These are phyloP conservation scores for Lucilia sericata DNA, from an alignment of 1,140 invertebrate genomes.

Conservation along the genomic window DNA sequence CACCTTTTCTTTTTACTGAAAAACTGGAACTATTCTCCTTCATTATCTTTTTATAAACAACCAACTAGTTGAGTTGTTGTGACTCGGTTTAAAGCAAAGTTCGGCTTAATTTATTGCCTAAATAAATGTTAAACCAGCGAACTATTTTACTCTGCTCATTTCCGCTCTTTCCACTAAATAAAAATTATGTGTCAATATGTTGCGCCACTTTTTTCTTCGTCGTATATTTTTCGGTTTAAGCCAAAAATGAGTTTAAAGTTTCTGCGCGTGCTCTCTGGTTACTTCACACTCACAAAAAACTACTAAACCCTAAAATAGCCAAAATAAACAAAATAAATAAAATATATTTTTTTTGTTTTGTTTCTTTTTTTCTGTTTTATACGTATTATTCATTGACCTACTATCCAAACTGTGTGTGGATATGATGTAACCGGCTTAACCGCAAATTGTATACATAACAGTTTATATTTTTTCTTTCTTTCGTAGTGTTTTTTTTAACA, in stretches of 20 bases:
- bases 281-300: conserved; percentile 9
- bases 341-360: neutral
- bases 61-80: neutral
- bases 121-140: neutral
- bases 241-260: neutral
- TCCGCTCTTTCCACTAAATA: neutral
- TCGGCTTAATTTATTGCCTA: neutral
- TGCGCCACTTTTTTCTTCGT: neutral
- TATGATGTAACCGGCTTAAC: conserved; percentile 49
- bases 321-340: conserved; percentile 33
- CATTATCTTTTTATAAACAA: too few relatives aligned
- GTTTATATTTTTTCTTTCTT: conserved; percentile 19
- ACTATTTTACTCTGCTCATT: neutral
- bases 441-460: conserved; percentile 43
- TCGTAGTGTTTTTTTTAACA: conserved; percentile 1
- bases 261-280: conserved; percentile 5
- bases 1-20: too few relatives aligned
- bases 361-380: too few relatives aligned
- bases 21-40: neutral
- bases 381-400: conserved; percentile 50
- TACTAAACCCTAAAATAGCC: conserved; percentile 37
- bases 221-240: neutral
- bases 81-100: neutral
- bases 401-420: conserved; percentile 46
- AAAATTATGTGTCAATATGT: neutral